A percentile compares a stretch with the other conserved stretches of the same genome.
These are phyloP conservation scores for Diploscapter pachys DNA, from an alignment of 1,140 invertebrate genomes.

Conservation along the genomic window DNA sequence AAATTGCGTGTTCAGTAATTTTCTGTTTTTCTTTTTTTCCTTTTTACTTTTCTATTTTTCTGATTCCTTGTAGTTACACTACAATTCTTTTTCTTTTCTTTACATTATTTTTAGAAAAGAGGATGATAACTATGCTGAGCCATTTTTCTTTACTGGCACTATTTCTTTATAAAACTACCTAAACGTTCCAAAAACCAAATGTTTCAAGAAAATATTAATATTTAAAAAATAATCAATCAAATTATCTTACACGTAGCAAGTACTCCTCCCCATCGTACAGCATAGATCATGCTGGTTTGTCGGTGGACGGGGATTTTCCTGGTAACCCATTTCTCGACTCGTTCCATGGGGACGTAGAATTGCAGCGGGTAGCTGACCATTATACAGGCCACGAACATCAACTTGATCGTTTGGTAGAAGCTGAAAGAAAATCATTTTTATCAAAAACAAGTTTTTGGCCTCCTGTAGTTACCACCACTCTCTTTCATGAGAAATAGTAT, in stretches of 20 bases:
- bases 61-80: neutral
- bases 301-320: conserved; percentile 41
- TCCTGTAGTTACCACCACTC: too few relatives aligned
- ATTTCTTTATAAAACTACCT: neutral
- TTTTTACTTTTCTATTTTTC: neutral
- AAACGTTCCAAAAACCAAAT: neutral
- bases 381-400: conserved; percentile 54
- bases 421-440: conserved; percentile 35
- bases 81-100: neutral
- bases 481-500: neutral
- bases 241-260: conserved; percentile 46
- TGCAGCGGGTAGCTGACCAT: conserved; percentile 55
- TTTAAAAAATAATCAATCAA: neutral
- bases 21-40: too few relatives aligned
- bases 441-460: too few relatives aligned
- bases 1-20: neutral
- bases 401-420: conserved; percentile 54
- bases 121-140: neutral
- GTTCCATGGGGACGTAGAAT: conserved; percentile 56
- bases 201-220: neutral
- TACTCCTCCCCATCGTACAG: conserved; percentile 43
- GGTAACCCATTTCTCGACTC: conserved; percentile 57
- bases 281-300: conserved; percentile 47
- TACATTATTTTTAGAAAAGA: neutral
- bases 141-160: conserved; percentile 3